Evolutionary conservation across 64 coral and sea anemone species (phyloP).

Genomic region (Porites lutea): DNA sequence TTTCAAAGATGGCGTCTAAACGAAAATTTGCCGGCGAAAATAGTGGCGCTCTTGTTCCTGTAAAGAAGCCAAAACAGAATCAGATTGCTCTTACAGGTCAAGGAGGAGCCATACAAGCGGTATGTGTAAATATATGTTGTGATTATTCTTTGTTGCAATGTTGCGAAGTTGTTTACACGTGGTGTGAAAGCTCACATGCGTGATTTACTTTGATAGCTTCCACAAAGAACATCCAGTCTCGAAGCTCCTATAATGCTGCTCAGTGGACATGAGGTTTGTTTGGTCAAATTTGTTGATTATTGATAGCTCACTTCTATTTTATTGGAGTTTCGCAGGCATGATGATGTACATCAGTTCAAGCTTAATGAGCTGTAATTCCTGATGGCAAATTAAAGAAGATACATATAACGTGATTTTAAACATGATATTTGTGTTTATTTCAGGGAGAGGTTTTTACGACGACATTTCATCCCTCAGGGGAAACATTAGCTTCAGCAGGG

Average conservation of each 20-base stretch:
- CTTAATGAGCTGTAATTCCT: too few relatives aligned
- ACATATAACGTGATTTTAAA: background rate
- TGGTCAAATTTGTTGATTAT: background rate
- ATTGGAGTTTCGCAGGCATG: too few relatives aligned
- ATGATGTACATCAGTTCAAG: too few relatives aligned
- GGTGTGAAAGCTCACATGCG: background rate
- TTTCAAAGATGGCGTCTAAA: conserved; percentile 85
- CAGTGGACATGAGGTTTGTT: conserved; percentile 86
- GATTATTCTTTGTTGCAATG: background rate
- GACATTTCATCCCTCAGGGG: conserved; percentile 89
- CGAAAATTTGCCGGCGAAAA: conserved; percentile 65
- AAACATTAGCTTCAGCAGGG: conserved; percentile 89
- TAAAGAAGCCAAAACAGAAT: conserved; percentile 89
- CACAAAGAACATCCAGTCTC: conserved; percentile 84
- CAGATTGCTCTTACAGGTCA: conserved; percentile 66
- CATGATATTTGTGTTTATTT: conserved; percentile 3
- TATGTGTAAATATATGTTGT: conserved; percentile 9
- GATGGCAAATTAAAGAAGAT: too few relatives aligned
- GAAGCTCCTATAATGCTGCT: conserved; percentile 91
- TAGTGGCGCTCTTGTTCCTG: conserved; percentile 75
- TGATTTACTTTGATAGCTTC: conserved; percentile 60
- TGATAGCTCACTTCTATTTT: background rate
- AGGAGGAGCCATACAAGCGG: conserved; percentile 84
- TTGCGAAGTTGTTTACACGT: conserved; percentile 16
- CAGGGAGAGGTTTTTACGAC: conserved; percentile 92